Percentiles rank a stretch among this genome's conserved stretches.
Evolutionary conservation across 1,140 invertebrate genomes (phyloP).

Genomic region (Aplysia californica): DNA sequence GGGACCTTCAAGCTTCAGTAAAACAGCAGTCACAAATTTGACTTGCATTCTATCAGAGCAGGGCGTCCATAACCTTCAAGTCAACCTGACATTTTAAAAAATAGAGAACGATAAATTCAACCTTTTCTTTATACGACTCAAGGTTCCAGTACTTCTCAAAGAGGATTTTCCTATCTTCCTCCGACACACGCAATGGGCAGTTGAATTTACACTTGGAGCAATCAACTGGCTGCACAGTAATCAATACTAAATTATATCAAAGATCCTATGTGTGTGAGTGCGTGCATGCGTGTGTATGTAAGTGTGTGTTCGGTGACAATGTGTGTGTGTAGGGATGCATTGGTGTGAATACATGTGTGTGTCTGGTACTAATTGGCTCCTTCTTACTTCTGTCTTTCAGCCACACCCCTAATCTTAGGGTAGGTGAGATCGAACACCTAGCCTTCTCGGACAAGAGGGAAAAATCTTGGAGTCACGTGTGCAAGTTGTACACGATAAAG

Average conservation of each 20-base stretch:
- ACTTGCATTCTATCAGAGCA: too few species aligned
- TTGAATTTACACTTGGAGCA: conserved; percentile 27
- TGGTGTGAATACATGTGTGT: too few species aligned
- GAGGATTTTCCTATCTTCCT: conserved; percentile 4
- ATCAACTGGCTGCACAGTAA: conserved; percentile 12
- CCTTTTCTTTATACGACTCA: conserved; percentile 15
- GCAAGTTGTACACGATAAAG: too few species aligned
- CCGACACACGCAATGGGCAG: conserved; percentile 5
- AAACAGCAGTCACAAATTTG: background rate
- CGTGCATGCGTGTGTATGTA: conserved; percentile 6
- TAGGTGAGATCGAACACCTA: too few species aligned
- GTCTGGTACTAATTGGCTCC: too few species aligned
- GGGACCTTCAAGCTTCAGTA: background rate
- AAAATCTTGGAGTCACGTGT: too few species aligned
- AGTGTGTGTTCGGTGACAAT: conserved; percentile 6
- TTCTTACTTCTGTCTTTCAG: too few species aligned
- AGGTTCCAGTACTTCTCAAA: conserved; percentile 9
- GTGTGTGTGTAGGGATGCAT: too few species aligned
- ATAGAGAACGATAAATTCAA: conserved; percentile 1
- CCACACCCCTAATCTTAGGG: too few species aligned
- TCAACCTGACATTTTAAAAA: too few species aligned
- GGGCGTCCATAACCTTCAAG: too few species aligned
- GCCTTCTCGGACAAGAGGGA: too few species aligned
- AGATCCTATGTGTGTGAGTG: conserved; percentile 12
- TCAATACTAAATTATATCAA: background rate